These are phyloP conservation scores for Homarus americanus DNA, from an alignment of 1,140 invertebrate genomes.

Conservation along the genomic window DNA sequence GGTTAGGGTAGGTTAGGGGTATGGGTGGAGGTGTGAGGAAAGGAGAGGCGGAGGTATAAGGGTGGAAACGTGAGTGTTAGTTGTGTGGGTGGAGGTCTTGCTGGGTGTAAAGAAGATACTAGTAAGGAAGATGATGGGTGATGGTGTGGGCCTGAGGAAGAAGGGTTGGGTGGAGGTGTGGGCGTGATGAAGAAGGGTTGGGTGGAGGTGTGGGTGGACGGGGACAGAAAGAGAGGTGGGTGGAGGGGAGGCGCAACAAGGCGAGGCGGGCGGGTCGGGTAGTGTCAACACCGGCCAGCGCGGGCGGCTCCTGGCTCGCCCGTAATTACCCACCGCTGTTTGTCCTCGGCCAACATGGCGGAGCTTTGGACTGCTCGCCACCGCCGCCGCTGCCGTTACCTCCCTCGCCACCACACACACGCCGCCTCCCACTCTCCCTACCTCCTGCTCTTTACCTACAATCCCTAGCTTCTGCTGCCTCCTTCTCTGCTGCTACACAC, in stretches of 20 bases:
- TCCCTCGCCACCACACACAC: not conserved
- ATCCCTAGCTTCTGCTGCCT: not conserved
- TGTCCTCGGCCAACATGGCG: conserved; percentile 63
- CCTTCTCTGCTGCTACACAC: no score
- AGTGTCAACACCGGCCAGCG: conserved; percentile 48
- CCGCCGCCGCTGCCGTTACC: conserved; percentile 31
- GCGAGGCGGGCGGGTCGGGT: conserved; percentile 16
- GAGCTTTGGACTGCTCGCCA: conserved; percentile 52
- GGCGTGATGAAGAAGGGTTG: not conserved
- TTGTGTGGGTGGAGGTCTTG: not conserved
- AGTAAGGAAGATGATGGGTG: not conserved
- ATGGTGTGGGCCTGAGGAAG: not conserved
- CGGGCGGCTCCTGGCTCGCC: conserved; percentile 57
- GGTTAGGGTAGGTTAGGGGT: not conserved
- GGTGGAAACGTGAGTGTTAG: not conserved
- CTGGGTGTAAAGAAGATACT: no score
- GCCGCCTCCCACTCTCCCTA: not conserved
- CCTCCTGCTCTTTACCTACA: not conserved
- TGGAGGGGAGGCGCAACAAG: conserved; percentile 28
- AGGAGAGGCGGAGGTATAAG: no score
- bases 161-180: not conserved
- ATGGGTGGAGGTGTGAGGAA: conserved; percentile 17
- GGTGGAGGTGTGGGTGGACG: not conserved
- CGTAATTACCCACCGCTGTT: conserved; percentile 70
- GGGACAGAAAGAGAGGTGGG: not conserved